phyloP scores from a whole-genome alignment of 2,888 invertebrate species.

The Pachydiplax longipennis region DNA sequence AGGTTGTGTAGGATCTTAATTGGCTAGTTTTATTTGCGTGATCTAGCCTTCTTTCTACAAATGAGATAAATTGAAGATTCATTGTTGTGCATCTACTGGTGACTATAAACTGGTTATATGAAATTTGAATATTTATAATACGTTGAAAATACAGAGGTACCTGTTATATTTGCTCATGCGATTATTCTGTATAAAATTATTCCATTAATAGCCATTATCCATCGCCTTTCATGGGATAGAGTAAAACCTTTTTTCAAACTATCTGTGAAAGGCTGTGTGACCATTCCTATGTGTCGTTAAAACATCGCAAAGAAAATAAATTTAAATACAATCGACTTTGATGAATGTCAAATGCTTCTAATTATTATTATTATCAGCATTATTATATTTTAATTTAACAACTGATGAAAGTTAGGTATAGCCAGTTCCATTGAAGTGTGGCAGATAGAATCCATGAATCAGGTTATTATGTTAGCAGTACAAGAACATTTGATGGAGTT shows the following conservation, averaged over 20 bases:
- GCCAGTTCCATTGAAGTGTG: background rate
- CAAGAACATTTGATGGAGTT: background rate
- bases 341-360: background rate
- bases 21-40: conserved; percentile 37
- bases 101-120: conserved; percentile 2
- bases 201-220: conserved; percentile 7
- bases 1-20: conserved; percentile 9
- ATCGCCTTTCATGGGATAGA: background rate
- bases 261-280: conserved; percentile 26
- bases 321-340: background rate
- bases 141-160: conserved; percentile 26
- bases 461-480: background rate
- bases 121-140: background rate
- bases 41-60: conserved; percentile 1
- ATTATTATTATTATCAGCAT: conserved; percentile 8
- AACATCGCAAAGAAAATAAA: background rate
- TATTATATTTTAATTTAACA: background rate
- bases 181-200: conserved; percentile 2
- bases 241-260: background rate
- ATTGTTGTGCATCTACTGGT: background rate
- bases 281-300: conserved; percentile 18
- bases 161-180: conserved; percentile 44
- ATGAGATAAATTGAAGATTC: background rate
- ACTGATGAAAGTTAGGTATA: background rate
- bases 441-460: background rate